Percentiles rank a stretch among this genome's conserved stretches.
Conservation (phyloP, 2,113 vertebrate genomes). For the Petrocephalus microphthalmus region DNA sequence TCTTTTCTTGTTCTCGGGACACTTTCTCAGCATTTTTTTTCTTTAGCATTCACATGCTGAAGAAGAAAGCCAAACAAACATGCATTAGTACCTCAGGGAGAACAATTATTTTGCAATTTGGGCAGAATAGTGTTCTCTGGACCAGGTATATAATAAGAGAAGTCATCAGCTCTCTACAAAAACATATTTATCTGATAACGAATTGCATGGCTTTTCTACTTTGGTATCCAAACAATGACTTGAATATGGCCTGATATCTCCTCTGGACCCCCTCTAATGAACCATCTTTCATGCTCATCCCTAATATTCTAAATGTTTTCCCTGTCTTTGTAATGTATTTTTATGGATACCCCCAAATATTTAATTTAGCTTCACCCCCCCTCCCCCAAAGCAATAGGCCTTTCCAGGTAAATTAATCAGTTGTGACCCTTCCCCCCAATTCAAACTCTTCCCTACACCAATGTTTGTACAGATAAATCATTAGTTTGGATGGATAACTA, state of each 20-base stretch:
- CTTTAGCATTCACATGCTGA: constrained; percentile 16
- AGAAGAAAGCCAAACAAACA: neutral
- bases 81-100: constrained; percentile 15
- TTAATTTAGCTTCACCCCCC: neutral
- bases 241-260: neutral
- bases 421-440: neutral
- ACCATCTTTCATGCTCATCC: neutral
- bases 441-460: neutral
- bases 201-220: neutral
- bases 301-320: neutral
- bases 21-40: neutral
- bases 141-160: constrained; percentile 19
- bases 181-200: constrained; percentile 14
- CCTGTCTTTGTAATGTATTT: neutral
- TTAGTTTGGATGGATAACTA: neutral
- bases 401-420: neutral
- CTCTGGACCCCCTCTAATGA: neutral
- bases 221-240: neutral
- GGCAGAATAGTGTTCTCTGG: neutral
- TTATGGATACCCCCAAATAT: neutral
- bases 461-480: neutral
- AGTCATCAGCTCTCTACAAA: constrained; percentile 13
- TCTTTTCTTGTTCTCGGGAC: neutral
- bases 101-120: constrained; percentile 25
- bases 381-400: neutral